These are phyloP conservation scores for Geophilus truncorum DNA, from an alignment of 2,888 invertebrate genomes.

Conservation along the genomic window DNA sequence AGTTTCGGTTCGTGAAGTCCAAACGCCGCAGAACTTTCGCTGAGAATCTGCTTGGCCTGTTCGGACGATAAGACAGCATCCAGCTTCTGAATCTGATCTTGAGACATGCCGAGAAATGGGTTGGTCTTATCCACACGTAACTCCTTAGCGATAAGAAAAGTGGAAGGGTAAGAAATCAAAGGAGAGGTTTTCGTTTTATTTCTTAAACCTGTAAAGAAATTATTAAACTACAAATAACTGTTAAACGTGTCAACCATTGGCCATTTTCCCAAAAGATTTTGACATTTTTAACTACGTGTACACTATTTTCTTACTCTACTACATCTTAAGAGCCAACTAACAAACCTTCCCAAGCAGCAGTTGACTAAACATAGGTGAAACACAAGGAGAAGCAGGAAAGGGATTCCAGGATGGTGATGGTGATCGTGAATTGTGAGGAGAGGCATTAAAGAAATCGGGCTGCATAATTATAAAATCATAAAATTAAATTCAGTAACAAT, in stretches of 20 bases:
- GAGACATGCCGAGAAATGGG: slow-evolving; percentile 48
- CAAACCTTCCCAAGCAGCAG: slow-evolving; percentile 6
- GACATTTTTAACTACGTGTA: neutral
- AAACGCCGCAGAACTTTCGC: slow-evolving; percentile 43
- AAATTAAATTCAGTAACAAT: neutral
- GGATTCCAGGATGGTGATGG: neutral
- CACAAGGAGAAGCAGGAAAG: slow-evolving; percentile 24
- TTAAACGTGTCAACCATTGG: neutral
- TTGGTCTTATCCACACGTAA: slow-evolving; percentile 34
- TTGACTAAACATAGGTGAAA: neutral
- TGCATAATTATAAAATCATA: neutral
- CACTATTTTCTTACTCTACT: neutral
- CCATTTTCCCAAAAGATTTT: neutral
- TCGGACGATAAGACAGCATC: slow-evolving; percentile 55
- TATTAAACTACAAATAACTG: slow-evolving; percentile 23
- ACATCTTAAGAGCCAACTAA: neutral
- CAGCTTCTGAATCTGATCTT: slow-evolving; percentile 53
- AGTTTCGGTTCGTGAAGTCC: slow-evolving; percentile 28
- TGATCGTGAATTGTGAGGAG: neutral
- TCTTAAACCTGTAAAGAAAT: slow-evolving; percentile 18
- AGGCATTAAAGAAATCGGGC: slow-evolving; percentile 6
- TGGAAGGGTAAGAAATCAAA: slow-evolving; percentile 22
- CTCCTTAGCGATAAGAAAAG: slow-evolving; percentile 31
- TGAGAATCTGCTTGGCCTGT: slow-evolving; percentile 54
- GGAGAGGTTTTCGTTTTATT: neutral